These are phyloP conservation scores for Esox masquinongy DNA, from an alignment of 2,797 vertebrate genomes.

Conservation along the genomic window DNA sequence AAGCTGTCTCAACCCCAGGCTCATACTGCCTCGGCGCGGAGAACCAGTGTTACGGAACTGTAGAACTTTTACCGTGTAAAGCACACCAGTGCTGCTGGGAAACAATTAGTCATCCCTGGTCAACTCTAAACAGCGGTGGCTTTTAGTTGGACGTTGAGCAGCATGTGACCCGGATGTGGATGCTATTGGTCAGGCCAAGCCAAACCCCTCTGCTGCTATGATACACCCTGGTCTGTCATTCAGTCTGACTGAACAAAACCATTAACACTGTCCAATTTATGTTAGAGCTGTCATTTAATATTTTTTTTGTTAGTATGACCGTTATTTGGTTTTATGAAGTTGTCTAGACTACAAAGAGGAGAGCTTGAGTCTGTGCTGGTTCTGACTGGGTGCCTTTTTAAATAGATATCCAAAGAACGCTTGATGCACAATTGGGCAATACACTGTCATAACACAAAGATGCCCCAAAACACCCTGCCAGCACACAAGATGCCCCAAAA, in stretches of 20 bases:
- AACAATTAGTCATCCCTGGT: background rate
- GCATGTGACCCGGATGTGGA: background rate
- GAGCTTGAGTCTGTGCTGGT: background rate
- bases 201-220: slow-evolving; percentile 29
- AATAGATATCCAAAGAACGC: slow-evolving; percentile 23
- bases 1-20: slow-evolving; percentile 19
- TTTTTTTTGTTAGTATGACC: background rate
- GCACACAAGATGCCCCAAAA: slow-evolving; percentile 3
- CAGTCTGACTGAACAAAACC: slow-evolving; percentile 6
- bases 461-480: slow-evolving; percentile 21
- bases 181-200: background rate
- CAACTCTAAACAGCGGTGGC: background rate
- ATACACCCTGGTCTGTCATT: background rate
- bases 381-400: slow-evolving; percentile 18
- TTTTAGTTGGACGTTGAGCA: slow-evolving; percentile 2
- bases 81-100: background rate
- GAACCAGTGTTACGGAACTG: slow-evolving; percentile 20
- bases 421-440: slow-evolving; percentile 20
- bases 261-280: background rate
- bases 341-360: background rate
- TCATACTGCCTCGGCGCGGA: slow-evolving; percentile 7
- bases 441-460: slow-evolving; percentile 14
- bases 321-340: background rate
- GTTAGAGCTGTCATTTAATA: background rate
- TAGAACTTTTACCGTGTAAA: slow-evolving; percentile 19